Evolutionary conservation across 2,113 vertebrate genomes (phyloP), one percentile per base, ranked within the genome.

Genomic region (Caloenas nicobarica): DNA sequence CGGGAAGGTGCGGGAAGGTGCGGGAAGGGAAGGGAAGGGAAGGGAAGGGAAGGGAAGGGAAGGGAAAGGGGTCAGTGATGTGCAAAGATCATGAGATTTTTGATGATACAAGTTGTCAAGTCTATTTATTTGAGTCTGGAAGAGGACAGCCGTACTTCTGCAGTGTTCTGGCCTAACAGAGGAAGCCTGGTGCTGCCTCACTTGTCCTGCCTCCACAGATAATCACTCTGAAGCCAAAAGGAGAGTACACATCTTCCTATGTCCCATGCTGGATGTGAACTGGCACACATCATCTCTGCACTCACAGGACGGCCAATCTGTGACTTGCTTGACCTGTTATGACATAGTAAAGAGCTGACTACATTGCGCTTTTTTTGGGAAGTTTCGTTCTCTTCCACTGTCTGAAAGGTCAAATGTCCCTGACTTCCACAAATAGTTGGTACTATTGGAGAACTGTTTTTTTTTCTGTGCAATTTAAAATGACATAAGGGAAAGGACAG

Each of bases 191-290:
- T 62, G 26, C 29, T 83, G n/a, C 9, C 15, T 68, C 24, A n/a
- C 0, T 0, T 40, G 22, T 60, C 9, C 57, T 54, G 36, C 14
- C 28, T 76, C 42, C 21, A 31, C 19, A 18, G 23, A n/a, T 10
- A 69, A 50, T 11, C 21, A 7, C 31, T 48, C n/a, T 42, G 68
- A 51, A 65, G 7, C 13, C 17, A 73, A 44, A 68, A 81, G 6
- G 9, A 64, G 21, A 33, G 5, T 16, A 7, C 2, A 2, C 15
- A 12, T 42, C 29, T 61, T 51, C 26, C 25, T 31, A 7, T 25
- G 6, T 33, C 6, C 25, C 0, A 0, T 6, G 38, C 4, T n/a
- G 83, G 28, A 29, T 58, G 13, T 21, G 48, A 56, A 60, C 42
- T 33, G 42, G 10, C 22, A 58, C 42, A 19, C 22, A 34, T 5